Evolutionary conservation across 2,113 vertebrate genomes (phyloP).

Genomic region (Orientallactaga bullata): DNA sequence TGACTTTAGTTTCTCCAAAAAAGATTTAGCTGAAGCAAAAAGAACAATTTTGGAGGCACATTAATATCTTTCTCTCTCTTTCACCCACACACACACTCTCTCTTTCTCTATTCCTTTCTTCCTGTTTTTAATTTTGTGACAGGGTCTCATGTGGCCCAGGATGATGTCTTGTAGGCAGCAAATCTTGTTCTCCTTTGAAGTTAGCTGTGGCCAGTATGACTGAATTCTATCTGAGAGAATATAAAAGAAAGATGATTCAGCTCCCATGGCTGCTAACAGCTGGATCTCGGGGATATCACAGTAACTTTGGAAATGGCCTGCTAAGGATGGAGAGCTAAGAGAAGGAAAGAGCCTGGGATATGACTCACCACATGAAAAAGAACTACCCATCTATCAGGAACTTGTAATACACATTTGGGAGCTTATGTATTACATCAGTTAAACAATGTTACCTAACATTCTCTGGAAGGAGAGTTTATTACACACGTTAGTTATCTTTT

Average conservation of each 20-base stretch:
- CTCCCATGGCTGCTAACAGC: not conserved
- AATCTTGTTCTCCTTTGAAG: not conserved
- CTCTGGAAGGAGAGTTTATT: not conserved
- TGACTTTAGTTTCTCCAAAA: not conserved
- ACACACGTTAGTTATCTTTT: not conserved
- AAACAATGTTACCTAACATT: not conserved
- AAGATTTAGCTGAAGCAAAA: not conserved
- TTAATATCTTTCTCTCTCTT: no score
- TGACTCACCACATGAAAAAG: not conserved
- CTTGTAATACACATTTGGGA: not conserved
- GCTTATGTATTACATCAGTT: not conserved
- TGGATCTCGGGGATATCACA: not conserved
- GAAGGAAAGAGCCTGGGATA: not conserved
- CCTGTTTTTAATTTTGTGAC: no score
- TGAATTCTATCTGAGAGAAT: not conserved
- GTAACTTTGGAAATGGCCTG: not conserved
- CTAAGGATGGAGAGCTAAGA: not conserved
- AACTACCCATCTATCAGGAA: not conserved
- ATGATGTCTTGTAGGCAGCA: not conserved
- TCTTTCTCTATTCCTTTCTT: no score
- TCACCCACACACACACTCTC: no score
- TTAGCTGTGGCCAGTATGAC: not conserved
- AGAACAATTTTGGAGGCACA: no score
- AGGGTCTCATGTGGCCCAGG: no score
- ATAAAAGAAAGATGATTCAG: not conserved